Evolutionary conservation across 2,888 invertebrate genomes (phyloP), one percentile per base, ranked within the genome.

Genomic region (Ophion slaviceki): DNA sequence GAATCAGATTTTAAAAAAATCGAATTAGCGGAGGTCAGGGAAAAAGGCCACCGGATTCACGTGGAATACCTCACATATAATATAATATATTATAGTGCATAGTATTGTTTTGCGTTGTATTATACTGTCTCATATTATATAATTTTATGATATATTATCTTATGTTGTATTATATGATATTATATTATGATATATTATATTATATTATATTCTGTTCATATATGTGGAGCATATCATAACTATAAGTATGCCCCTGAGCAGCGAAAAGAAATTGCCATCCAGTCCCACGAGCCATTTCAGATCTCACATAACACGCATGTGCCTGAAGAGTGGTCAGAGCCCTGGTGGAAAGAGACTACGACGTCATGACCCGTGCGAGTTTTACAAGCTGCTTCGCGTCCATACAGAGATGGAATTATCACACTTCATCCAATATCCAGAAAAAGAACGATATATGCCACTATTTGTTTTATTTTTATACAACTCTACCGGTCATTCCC

Each of bases 291-390:
- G 53, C 11, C 53, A 17, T 53, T 53, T 53, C 53, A 53, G 17
- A 17, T 53, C 53, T 53, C 17, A 53, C 17, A 5, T 53, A 17
- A 53, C 14, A 53, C 53, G 14, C 5, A 17, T 53, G 53, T 14
- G 53, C 17, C 53, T 53, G 14, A 40, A 40, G 40, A 53, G 53
- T 53, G 53, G 53, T 53, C 53, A 53, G 14, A 53, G 5, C 53
- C 17, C 53, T 53, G 4, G 5, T 53, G 53, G 53, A 53, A 17
- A 53, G 53, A 17, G 17, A 53, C 53, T 53, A 17, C 5, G 5
- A 59, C 36, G 57, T 53, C 45, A 64, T 45, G 45, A 40, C 75
- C 77, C 57, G 40, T 40, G 57, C 24, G 28, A 66, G 59, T 24
- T 67, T 68, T 53, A 17, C 53, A 53, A 53, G 17, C 17, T 24